phyloP scores from a whole-genome alignment of 2,113 vertebrate genomes.

The Salvelinus alpinus region DNA sequence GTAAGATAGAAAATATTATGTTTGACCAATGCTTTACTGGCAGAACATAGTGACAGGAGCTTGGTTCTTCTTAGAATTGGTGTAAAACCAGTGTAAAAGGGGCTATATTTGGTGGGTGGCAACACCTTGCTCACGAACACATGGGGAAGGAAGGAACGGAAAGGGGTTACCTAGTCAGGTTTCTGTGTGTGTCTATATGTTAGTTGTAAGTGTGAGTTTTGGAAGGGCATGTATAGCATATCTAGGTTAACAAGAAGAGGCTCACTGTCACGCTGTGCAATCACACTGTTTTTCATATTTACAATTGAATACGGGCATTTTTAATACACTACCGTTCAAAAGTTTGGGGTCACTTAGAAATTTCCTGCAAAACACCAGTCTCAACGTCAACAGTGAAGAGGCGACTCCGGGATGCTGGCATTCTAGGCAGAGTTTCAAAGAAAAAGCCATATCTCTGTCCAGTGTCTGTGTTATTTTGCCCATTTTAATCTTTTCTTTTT shows the following conservation, averaged over 20 bases:
- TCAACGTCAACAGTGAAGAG: too few species aligned
- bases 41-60: conserved; percentile 35
- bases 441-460: too few species aligned
- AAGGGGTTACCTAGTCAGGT: too few species aligned
- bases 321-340: too few species aligned
- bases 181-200: conserved; percentile 6
- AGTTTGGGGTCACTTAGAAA: too few species aligned
- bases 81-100: conserved; percentile 30
- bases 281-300: conserved; percentile 13
- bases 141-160: neutral
- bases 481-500: too few species aligned
- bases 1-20: neutral
- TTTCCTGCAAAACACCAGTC: too few species aligned
- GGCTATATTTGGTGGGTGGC: conserved; percentile 19
- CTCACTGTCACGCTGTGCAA: conserved; percentile 32
- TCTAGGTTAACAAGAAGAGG: conserved; percentile 23
- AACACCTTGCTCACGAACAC: neutral
- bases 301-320: neutral
- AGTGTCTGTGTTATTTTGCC: too few species aligned
- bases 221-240: conserved; percentile 44
- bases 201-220: conserved; percentile 33
- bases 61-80: conserved; percentile 45
- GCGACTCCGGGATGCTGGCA: too few species aligned
- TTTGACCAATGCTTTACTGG: neutral
- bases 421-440: too few species aligned